A percentile compares a stretch with the other conserved stretches of the same genome.
Evolutionary conservation across 2,797 vertebrate species (phyloP).

Genomic region (Erethizon dorsatum): DNA sequence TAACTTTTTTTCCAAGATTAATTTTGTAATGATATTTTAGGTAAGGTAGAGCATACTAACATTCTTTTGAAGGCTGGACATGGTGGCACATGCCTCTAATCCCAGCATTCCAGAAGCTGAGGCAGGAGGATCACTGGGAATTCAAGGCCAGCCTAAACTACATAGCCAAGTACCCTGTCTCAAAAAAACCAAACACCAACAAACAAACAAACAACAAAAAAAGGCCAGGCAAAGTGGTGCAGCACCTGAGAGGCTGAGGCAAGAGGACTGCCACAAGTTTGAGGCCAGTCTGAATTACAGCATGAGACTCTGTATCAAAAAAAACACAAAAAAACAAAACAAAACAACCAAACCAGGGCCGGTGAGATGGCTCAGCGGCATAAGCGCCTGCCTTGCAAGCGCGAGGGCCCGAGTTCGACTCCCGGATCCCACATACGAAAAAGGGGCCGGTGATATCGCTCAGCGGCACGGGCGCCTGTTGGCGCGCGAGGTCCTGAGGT

Average conservation of each 20-base stretch:
- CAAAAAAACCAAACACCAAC: neutral
- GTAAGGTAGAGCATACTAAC: conserved; percentile 2
- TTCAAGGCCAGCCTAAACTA: neutral
- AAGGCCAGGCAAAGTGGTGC: neutral
- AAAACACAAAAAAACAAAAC: neutral
- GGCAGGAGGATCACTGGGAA: neutral
- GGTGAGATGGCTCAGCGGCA: no score
- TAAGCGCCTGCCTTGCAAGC: no score
- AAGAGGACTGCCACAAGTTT: neutral
- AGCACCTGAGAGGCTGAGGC: neutral
- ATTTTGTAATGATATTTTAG: conserved; percentile 59
- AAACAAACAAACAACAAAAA: neutral
- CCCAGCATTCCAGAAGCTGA: neutral
- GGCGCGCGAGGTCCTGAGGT: no score
- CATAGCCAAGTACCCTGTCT: neutral
- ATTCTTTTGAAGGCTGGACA: neutral
- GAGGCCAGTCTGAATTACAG: neutral
- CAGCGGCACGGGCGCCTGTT: no score
- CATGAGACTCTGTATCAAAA: neutral
- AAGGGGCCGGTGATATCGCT: no score
- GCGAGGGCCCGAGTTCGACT: no score
- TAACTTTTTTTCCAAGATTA: conserved; percentile 2
- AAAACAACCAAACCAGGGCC: neutral
- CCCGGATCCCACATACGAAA: no score
- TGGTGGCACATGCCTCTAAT: neutral